Evolutionary conservation across 1,140 invertebrate genomes (phyloP).

Genomic region (Hyphantria cunea): DNA sequence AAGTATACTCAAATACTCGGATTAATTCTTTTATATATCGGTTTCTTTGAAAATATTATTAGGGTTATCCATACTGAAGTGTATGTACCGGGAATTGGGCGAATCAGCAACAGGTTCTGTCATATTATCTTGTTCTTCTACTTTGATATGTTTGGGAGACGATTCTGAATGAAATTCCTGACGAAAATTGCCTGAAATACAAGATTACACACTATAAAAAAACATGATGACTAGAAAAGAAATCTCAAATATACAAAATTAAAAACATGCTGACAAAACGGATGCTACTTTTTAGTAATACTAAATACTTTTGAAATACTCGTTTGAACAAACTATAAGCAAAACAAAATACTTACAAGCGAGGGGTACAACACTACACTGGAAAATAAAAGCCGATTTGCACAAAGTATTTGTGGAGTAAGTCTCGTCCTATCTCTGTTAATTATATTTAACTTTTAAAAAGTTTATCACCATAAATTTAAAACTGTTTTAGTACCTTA

Average conservation of each 20-base stretch:
- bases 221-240: no score
- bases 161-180: constrained; percentile 66
- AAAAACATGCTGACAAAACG: no score
- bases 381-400: constrained; percentile 3
- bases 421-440: no score
- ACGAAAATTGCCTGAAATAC: constrained; percentile 62
- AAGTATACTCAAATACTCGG: not conserved
- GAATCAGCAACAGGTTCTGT: constrained; percentile 43
- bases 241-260: no score
- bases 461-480: no score
- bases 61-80: constrained; percentile 60
- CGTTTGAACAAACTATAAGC: constrained; percentile 6
- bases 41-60: constrained; percentile 73
- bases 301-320: no score
- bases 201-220: not conserved
- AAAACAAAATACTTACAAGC: constrained; percentile 62
- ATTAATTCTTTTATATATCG: constrained; percentile 60
- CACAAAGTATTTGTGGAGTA: not conserved
- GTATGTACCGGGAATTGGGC: constrained; percentile 64
- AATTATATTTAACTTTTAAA: no score
- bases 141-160: constrained; percentile 54
- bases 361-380: constrained; percentile 37
- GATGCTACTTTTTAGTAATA: no score
- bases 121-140: constrained; percentile 45
- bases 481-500: no score